phyloP scores from a whole-genome alignment of 2,888 invertebrate genomes.

The Aromia moschata region DNA sequence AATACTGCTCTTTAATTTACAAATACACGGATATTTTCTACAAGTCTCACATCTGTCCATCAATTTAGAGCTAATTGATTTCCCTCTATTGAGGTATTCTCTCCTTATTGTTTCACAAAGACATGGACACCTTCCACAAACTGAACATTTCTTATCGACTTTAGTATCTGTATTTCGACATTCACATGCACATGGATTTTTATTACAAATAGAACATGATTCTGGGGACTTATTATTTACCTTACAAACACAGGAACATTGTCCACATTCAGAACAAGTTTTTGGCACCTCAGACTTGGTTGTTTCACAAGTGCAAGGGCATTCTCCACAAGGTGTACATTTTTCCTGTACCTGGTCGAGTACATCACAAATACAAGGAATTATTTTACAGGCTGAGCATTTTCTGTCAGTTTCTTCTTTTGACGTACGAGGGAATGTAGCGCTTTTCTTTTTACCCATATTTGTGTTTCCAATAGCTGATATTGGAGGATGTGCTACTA shows the following conservation, averaged over 20 bases:
- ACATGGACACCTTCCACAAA: background rate
- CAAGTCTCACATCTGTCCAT: background rate
- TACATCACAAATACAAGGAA: conserved; percentile 11
- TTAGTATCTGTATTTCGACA: background rate
- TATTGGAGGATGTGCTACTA: background rate
- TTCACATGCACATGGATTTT: background rate
- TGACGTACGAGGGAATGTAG: conserved; percentile 2
- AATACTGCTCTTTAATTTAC: background rate
- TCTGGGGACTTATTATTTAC: background rate
- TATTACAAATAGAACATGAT: background rate
- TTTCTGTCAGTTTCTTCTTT: background rate
- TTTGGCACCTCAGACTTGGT: too few species aligned
- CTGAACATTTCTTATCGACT: background rate
- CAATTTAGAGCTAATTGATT: background rate
- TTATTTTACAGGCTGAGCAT: conserved; percentile 1
- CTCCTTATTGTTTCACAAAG: background rate
- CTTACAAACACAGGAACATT: conserved; percentile 7
- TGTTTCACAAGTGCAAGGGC: background rate
- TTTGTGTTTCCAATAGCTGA: background rate
- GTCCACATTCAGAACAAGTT: conserved; percentile 2
- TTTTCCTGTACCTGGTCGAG: background rate
- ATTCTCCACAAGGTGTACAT: background rate
- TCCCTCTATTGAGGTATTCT: background rate
- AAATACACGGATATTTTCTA: conserved; percentile 9
- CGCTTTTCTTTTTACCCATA: background rate